Conservation (phyloP, 2,113 vertebrate genomes). For the Corvus moneduloides region DNA sequence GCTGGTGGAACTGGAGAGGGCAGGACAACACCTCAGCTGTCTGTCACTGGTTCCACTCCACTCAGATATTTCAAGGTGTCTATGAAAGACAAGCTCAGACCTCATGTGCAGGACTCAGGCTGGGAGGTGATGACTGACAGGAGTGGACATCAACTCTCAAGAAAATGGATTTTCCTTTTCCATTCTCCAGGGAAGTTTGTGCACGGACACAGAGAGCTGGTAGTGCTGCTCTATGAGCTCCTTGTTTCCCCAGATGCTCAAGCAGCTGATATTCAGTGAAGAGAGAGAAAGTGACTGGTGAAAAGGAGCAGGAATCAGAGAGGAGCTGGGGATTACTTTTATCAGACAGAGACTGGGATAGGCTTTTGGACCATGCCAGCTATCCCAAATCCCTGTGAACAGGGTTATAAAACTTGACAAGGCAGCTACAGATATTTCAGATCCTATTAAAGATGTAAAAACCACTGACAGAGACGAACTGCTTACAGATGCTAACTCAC, state of each 20-base stretch:
- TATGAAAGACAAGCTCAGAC: neutral
- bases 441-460: conserved; percentile 52
- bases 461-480: neutral
- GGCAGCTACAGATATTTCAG: conserved; percentile 15
- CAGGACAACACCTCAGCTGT: neutral
- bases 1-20: neutral
- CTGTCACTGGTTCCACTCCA: neutral
- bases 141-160: neutral
- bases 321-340: conserved; percentile 39
- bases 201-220: accelerated
- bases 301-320: neutral
- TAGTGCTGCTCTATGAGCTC: neutral
- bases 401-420: conserved; percentile 32
- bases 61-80: neutral
- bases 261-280: neutral
- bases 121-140: neutral
- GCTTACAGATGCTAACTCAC: neutral
- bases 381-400: conserved; percentile 21
- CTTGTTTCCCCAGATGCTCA: neutral
- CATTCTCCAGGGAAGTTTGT: neutral
- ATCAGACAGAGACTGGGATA: conserved; percentile 29
- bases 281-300: neutral
- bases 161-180: neutral
- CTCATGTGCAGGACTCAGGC: neutral
- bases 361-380: conserved; percentile 22